Evolutionary conservation across 1,140 invertebrate species (phyloP), one percentile per base, ranked within the genome.

Genomic region (Megathymus violae): DNA sequence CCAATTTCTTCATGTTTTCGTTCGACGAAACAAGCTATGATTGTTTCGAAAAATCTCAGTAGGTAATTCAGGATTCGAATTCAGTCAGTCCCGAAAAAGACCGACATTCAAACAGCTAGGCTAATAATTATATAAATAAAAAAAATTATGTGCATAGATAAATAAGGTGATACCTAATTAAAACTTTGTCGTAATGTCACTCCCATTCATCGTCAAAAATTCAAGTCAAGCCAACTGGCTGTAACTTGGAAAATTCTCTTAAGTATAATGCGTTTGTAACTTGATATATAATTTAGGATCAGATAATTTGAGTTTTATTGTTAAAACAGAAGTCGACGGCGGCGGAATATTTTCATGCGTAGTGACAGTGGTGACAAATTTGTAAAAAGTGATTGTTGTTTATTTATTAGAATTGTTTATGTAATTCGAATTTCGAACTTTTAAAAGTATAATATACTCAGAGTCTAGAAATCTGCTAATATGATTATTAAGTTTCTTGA

Each of bases 231-330:
- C 19, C 13, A 36, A 36, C 10, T n/a, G 34, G 17, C 31, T 38
- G 16, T 52, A 38, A 34, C 48, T 13, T 38, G 19, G 36, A 41
- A 47, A 54, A 41, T 36, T 38, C 51, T 54, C 51, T 54, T 43
- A 51, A 54, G 7, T 54, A 19, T 52, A 43, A 54, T 54, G 13
- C 36, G 38, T 9, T 13, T 54, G 51, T 22, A 54, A 13, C 36
- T 54, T 54, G 51, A 54, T 54, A 54, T 38, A 13, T 54, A 43
- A 25, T 43, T 43, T 54, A 11, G 6, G 36, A 22, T 16, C 31
- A 31, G 44, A 47, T 54, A 54, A 51, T 51, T 17, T 22, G 34
- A 54, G 36, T 54, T 54, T 40, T 41, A 54, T 54, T 54, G 13
- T 41, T 51, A 10, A 2, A 40, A 50, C 36, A 15, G 4, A 22